phyloP scores from a whole-genome alignment of 2,797 vertebrate species.

The Platalea minor region DNA sequence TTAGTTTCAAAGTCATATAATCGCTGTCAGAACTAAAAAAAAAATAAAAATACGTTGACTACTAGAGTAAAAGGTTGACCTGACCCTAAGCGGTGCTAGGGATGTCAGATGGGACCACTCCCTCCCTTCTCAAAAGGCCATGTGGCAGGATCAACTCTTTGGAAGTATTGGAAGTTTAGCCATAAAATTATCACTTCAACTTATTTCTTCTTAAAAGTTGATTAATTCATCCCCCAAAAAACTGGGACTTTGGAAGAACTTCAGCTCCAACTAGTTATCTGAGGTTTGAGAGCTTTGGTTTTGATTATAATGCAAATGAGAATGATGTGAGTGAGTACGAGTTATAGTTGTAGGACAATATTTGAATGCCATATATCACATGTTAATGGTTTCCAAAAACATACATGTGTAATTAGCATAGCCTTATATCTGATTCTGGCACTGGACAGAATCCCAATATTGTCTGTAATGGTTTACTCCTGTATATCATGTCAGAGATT shows the following conservation, averaged over 20 bases:
- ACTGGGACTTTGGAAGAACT: not conserved
- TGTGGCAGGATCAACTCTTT: not conserved
- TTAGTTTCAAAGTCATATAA: not conserved
- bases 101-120: not conserved
- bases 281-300: not conserved
- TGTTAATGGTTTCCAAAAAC: not conserved
- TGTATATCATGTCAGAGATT: not conserved
- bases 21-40: not conserved
- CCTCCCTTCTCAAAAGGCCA: not conserved
- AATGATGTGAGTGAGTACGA: not conserved
- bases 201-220: not conserved
- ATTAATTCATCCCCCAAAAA: not conserved
- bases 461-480: not conserved
- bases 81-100: not conserved
- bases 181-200: not conserved
- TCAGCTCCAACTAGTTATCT: not conserved
- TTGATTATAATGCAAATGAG: not conserved
- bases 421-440: not conserved
- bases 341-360: not conserved
- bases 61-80: not conserved
- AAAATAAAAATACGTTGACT: not conserved
- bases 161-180: not conserved
- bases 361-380: not conserved
- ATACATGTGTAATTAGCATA: not conserved
- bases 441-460: not conserved